Evolutionary conservation across 2,113 vertebrate genomes (phyloP).

Genomic region (Xenopus borealis): DNA sequence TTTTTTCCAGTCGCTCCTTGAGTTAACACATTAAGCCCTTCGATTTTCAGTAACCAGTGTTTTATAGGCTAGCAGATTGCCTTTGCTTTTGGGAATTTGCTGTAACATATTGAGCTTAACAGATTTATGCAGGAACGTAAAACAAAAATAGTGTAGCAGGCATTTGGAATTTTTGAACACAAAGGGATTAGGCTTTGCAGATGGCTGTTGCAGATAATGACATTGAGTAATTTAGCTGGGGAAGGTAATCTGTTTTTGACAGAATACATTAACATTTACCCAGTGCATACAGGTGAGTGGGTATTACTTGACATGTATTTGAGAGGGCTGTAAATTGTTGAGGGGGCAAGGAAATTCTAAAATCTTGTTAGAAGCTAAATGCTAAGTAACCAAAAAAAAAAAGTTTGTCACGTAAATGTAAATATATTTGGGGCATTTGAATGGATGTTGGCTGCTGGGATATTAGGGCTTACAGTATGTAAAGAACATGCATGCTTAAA

Average conservation of each 20-base stretch:
- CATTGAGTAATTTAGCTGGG: slow-evolving; percentile 64
- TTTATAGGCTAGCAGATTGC: slow-evolving; percentile 73
- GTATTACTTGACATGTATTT: slow-evolving; percentile 13
- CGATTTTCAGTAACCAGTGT: slow-evolving; percentile 64
- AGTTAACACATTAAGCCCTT: slow-evolving; percentile 64
- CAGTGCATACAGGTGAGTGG: slow-evolving; percentile 54
- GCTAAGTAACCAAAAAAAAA: no score
- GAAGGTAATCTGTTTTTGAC: slow-evolving; percentile 66
- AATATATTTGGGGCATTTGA: not conserved
- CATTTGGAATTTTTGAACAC: slow-evolving; percentile 55
- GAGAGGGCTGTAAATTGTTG: slow-evolving; percentile 20
- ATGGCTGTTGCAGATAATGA: slow-evolving; percentile 64
- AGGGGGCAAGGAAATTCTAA: slow-evolving; percentile 28
- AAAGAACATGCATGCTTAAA: no score
- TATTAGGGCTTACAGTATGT: no score
- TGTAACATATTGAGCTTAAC: slow-evolving; percentile 66
- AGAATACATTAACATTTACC: slow-evolving; percentile 70
- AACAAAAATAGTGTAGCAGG: slow-evolving; percentile 70
- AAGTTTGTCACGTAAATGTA: no score
- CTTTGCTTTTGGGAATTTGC: slow-evolving; percentile 68
- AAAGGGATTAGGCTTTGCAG: slow-evolving; percentile 63
- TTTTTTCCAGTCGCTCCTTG: slow-evolving; percentile 53
- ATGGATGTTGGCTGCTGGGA: no score
- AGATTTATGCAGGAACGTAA: slow-evolving; percentile 71
- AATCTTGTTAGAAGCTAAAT: slow-evolving; percentile 32